Evolutionary conservation across 2,888 invertebrate species (phyloP).

Genomic region (Marronus borbonicus): DNA sequence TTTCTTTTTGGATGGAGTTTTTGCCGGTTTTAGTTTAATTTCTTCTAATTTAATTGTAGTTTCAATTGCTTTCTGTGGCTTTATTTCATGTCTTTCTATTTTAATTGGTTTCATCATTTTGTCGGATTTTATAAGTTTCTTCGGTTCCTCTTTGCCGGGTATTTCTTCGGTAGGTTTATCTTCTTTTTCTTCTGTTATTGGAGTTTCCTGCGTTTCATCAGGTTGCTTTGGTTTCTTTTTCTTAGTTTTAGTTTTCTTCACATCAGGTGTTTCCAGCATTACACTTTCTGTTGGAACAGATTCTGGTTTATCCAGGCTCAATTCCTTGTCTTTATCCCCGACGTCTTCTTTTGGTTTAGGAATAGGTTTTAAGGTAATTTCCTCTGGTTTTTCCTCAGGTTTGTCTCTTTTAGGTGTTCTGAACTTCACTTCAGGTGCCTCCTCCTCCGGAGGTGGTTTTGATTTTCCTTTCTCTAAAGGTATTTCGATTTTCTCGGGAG

Average conservation of each 20-base stretch:
- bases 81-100: conserved; percentile 73
- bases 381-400: conserved; percentile 61
- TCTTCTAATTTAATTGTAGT: conserved; percentile 75
- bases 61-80: conserved; percentile 74
- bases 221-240: conserved; percentile 55
- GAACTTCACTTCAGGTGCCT: conserved; percentile 52
- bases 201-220: conserved; percentile 53
- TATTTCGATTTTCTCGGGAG: conserved; percentile 51
- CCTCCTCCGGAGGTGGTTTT: conserved; percentile 58
- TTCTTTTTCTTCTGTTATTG: conserved; percentile 48
- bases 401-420: conserved; percentile 61
- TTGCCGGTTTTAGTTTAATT: conserved; percentile 78
- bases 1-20: conserved; percentile 69
- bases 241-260: conserved; percentile 50
- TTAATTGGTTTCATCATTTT: conserved; percentile 71
- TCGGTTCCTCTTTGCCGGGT: conserved; percentile 56
- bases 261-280: conserved; percentile 66
- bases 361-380: conserved; percentile 63
- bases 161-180: conserved; percentile 54
- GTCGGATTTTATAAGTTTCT: conserved; percentile 56
- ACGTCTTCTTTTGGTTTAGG: conserved; percentile 58
- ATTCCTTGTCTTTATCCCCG: conserved; percentile 59
- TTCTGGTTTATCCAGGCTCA: conserved; percentile 68
- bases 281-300: conserved; percentile 64
- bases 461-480: conserved; percentile 58